Evolutionary conservation across 2,797 vertebrate species (phyloP).

Genomic region (Sebastes steindachneri): DNA sequence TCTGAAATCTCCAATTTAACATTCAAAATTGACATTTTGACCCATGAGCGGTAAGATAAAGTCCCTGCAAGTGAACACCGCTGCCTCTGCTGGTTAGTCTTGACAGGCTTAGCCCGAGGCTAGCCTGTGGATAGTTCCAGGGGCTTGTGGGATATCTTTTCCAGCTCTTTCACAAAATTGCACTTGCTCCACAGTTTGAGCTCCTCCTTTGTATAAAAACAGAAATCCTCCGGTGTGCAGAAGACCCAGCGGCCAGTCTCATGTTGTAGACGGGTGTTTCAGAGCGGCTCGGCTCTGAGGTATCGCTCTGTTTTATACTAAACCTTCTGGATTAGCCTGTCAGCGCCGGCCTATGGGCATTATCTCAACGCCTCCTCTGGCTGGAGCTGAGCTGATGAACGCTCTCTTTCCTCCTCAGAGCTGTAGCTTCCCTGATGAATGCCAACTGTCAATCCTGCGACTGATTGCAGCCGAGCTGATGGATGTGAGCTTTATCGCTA

Average conservation of each 20-base stretch:
- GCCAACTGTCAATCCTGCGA: conserved; percentile 36
- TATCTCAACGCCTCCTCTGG: conserved; percentile 13
- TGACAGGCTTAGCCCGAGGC: conserved; percentile 55
- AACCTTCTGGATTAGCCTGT: conserved; percentile 50
- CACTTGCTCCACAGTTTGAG: conserved; percentile 32
- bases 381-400: conserved; percentile 36
- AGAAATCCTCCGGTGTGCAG: conserved; percentile 26
- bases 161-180: conserved; percentile 25
- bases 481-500: conserved; percentile 22
- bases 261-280: conserved; percentile 16
- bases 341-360: conserved; percentile 10
- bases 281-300: conserved; percentile 15
- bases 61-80: conserved; percentile 6
- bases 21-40: conserved; percentile 22
- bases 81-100: conserved; percentile 31
- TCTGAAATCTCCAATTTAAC: neutral
- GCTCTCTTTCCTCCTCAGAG: conserved; percentile 1
- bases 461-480: conserved; percentile 19
- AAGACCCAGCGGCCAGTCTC: conserved; percentile 16
- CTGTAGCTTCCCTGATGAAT: conserved; percentile 19
- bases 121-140: conserved; percentile 27
- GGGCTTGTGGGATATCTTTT: conserved; percentile 43
- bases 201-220: conserved; percentile 44
- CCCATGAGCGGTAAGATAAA: conserved; percentile 3
- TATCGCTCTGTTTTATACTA: conserved; percentile 23